Evolutionary conservation across 1,140 invertebrate species (phyloP), one percentile per base, ranked within the genome.

Genomic region (Pentalonia nigronervosa): DNA sequence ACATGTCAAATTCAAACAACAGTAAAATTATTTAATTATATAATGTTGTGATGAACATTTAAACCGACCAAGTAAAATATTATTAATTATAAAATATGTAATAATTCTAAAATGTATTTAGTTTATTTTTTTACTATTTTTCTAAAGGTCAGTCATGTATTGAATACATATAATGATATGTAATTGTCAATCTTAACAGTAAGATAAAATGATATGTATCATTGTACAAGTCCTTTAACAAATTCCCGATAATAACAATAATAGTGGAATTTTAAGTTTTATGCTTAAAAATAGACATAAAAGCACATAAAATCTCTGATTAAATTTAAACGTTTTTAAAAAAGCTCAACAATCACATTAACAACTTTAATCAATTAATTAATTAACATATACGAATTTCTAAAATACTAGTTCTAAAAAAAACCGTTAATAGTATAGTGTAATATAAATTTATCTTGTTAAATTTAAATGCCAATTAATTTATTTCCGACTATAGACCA

Each of bases 331-430:
- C 60, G n/a, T 50, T 84, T 53, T 83, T 41, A 81, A 91, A 92
- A 93, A 93, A 93, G 91, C 91, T 93, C 91, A 93, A 93, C 81
- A 93, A 93, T 93, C 91, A 93, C 91, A 93, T 93, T 93, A 93
- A 93, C 91, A 93, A 93, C 81, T 86, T 93, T 93, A 84, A 53
- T 67, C 30, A 67, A 67, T 41, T 93, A 84, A 81, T 48, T 84
- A 86, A 67, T 90, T 67, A 90, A 90, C 89, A 93, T 67, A 56
- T 86, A 56, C 30, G 14, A 84, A 7, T 53, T 81, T 36, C 91
- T 93, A 93, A 93, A 93, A 84, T 53, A 81, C 81, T 93, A 93
- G 6, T 50, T 45, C 45, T 45, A 92, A 83, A 84, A n/a, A 91
- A 56, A 53, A 92, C 8, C 21, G 14, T 48, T 91, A 48, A 17